Evolutionary conservation across 2,888 invertebrate species (phyloP).

Genomic region (Malthinus flaveolus): DNA sequence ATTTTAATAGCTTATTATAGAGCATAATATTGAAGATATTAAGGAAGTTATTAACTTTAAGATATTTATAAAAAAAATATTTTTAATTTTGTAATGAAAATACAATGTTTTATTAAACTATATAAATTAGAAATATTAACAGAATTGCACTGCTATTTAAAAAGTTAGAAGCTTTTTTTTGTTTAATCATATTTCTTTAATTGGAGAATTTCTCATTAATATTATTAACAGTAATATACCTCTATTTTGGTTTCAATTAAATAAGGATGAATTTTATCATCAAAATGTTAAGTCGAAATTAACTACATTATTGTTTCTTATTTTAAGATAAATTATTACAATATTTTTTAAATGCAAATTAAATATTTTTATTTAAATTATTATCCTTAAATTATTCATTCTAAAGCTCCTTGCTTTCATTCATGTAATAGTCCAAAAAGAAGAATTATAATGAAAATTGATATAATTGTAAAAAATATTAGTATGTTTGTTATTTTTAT

Average conservation of each 20-base stretch:
- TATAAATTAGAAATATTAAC: conserved; percentile 62
- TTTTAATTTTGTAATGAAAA: conserved; percentile 67
- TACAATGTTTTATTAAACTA: conserved; percentile 70
- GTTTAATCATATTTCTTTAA: conserved; percentile 58
- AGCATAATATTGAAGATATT: conserved; percentile 57
- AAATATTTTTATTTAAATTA: conserved; percentile 56
- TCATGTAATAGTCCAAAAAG: conserved; percentile 59
- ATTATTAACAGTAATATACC: conserved; percentile 71
- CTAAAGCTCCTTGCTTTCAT: conserved; percentile 65
- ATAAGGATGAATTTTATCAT: conserved; percentile 52
- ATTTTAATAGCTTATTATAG: conserved; percentile 55
- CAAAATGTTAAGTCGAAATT: conserved; percentile 60
- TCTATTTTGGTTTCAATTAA: conserved; percentile 55
- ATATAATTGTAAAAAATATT: conserved; percentile 41
- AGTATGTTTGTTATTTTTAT: conserved; percentile 46
- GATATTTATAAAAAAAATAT: conserved; percentile 45
- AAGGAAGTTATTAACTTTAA: conserved; percentile 45
- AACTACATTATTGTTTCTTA: conserved; percentile 57
- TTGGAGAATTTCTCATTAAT: conserved; percentile 61
- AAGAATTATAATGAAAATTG: conserved; percentile 59
- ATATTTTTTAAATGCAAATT: conserved; percentile 57
- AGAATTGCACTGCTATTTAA: conserved; percentile 54
- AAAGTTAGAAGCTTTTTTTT: conserved; percentile 67
- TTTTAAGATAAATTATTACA: conserved; percentile 51
- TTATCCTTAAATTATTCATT: conserved; percentile 55